Evolutionary conservation across 2,888 invertebrate species (phyloP).

Genomic region (Plusia festucae): DNA sequence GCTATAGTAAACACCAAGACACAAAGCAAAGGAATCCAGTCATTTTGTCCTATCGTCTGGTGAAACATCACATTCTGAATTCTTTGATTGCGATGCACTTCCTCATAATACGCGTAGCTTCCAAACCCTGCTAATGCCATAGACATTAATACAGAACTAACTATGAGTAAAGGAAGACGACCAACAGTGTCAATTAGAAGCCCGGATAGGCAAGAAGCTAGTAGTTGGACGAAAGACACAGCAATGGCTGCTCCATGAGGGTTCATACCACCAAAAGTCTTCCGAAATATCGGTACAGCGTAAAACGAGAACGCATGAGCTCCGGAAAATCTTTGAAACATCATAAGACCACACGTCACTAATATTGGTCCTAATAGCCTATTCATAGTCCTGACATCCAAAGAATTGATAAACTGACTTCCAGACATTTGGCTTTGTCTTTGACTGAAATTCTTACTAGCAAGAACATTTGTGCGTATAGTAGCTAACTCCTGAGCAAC

Average conservation of each 20-base stretch:
- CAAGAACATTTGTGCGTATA: conserved; percentile 91
- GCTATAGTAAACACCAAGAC: conserved; percentile 95
- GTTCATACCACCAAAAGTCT: conserved; percentile 94
- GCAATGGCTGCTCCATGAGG: conserved; percentile 96
- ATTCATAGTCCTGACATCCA: conserved; percentile 84
- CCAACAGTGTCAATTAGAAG: conserved; percentile 96
- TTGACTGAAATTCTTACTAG: conserved; percentile 87
- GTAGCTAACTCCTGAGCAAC: conserved; percentile 93
- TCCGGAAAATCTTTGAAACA: conserved; percentile 95
- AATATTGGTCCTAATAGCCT: conserved; percentile 92
- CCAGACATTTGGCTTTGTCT: conserved; percentile 83
- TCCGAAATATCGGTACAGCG: conserved; percentile 95
- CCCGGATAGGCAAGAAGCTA: conserved; percentile 95
- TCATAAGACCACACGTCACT: conserved; percentile 96
- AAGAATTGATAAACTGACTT: conserved; percentile 79
- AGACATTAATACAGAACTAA: conserved; percentile 95
- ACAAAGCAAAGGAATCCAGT: conserved; percentile 95
- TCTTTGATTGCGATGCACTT: conserved; percentile 89
- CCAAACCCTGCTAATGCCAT: conserved; percentile 96
- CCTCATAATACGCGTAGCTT: conserved; percentile 95
- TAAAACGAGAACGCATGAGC: conserved; percentile 96
- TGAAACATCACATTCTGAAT: conserved; percentile 87
- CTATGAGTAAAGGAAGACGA: conserved; percentile 94
- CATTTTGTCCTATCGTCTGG: conserved; percentile 90
- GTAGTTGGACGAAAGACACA: conserved; percentile 94